Base-by-base conservation (phyloP, 2,888 invertebrate species). In the Microctonus brassicae region DNA sequence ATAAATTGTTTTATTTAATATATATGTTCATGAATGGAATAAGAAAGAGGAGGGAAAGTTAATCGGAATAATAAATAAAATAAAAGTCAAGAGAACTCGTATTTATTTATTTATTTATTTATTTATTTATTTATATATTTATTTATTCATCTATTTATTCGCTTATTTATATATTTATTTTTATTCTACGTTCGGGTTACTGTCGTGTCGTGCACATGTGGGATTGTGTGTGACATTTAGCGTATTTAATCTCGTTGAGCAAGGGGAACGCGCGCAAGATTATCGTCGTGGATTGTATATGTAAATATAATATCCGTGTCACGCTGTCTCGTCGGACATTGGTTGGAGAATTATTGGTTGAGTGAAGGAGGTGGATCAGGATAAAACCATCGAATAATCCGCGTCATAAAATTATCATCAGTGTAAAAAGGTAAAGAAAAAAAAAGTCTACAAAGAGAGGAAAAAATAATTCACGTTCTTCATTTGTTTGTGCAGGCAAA, bases 321-420 rank as follows among this genome's bases (percentile, higher is more conserved):
- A 74, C 75, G 73, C 73, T 63, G 75, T 76, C 75, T 74, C 73
- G 69, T 66, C 60, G 66, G 55, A 69, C 47, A 57, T 57, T 52
- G 62, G 55, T 58, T 36, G 62, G 62, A 67, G 39, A 24, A 22
- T 39, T 62, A 29, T 24, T 58, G 33, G 33, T 33, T n/a, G 58
- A 34, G 29, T 42, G 64, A 17, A 11, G 26, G 42, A 52, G 42
- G 24, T 13, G 57, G 4, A 29, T 13, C 29, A 57, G 57, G 13
- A 22, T 57, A 57, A 29, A 26, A 26, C 13, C 13, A n/a, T 4
- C 57, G 26, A 57, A 26, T 22, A 26, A 26, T 11, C 7, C 17
- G 47, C 17, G 47, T 17, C 4, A 17, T 17, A 47, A 47, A 47
- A 47, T 47, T 47, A 47, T 47, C 17, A 17, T 17, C 9, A 47